Percentiles rank a stretch among this genome's conserved stretches.
Evolutionary conservation across 2,113 vertebrate genomes (phyloP).

Genomic region (Callospermophilus lateralis): DNA sequence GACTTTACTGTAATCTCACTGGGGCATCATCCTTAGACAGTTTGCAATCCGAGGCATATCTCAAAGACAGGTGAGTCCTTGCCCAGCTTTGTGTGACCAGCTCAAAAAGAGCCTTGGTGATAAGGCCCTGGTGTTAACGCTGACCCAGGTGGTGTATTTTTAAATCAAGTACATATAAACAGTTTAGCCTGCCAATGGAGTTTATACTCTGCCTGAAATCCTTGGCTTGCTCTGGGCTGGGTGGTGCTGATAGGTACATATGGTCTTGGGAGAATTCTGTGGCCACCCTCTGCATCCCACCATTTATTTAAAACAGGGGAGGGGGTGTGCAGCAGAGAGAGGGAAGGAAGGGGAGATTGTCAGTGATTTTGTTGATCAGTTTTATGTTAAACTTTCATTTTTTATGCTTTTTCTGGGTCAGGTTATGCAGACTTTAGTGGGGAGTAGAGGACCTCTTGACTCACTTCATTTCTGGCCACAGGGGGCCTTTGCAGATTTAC

Average conservation of each 20-base stretch:
- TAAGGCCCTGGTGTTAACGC: constrained; percentile 83
- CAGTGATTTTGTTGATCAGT: background rate
- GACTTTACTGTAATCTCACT: constrained; percentile 85
- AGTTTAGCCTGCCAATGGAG: constrained; percentile 61
- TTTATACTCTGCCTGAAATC: constrained; percentile 47
- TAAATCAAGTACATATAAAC: constrained; percentile 83
- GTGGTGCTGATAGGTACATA: background rate
- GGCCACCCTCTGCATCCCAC: background rate
- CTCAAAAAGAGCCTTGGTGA: constrained; percentile 66
- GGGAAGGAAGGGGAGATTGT: background rate
- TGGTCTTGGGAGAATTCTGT: constrained; percentile 41
- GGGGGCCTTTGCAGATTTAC: too few relatives aligned
- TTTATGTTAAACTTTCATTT: background rate
- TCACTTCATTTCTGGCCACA: too few relatives aligned
- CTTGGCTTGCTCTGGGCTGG: constrained; percentile 42
- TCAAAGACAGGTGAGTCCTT: constrained; percentile 51
- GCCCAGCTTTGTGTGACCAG: constrained; percentile 70
- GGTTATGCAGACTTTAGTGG: background rate
- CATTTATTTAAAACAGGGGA: background rate
- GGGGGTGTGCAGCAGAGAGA: background rate
- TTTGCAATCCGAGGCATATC: constrained; percentile 70
- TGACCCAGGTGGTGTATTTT: constrained; percentile 77
- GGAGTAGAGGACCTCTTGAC: too few relatives aligned
- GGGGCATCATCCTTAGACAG: constrained; percentile 80
- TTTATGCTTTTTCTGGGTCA: background rate